Percentiles rank a stretch among this genome's conserved stretches.
phyloP scores from a whole-genome alignment of 2,797 vertebrate genomes.

The Octomys mimax region DNA sequence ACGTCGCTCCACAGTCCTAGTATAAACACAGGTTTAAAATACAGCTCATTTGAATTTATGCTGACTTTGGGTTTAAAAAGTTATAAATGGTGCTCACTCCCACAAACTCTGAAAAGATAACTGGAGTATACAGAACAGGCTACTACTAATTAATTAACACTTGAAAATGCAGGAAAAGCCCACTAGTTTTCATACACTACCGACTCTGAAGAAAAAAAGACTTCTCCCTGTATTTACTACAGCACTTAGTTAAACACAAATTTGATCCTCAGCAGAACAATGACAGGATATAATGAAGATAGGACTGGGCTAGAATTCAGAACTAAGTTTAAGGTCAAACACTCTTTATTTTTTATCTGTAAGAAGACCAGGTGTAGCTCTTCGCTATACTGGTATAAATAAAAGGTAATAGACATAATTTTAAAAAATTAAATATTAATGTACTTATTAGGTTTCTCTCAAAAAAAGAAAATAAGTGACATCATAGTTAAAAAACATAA shows the following conservation, averaged over 20 bases:
- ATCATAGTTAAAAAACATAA: background rate
- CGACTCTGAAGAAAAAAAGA: slow-evolving; percentile 1
- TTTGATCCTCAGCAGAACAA: background rate
- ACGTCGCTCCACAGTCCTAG: background rate
- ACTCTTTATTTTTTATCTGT: background rate
- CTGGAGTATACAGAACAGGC: background rate
- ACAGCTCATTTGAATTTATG: slow-evolving; percentile 61
- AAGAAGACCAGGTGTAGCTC: background rate
- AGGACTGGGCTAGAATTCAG: background rate
- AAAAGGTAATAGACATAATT: slow-evolving; percentile 38
- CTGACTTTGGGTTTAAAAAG: slow-evolving; percentile 48
- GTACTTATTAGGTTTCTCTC: background rate
- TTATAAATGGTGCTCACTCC: slow-evolving; percentile 23
- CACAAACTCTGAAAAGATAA: slow-evolving; percentile 49
- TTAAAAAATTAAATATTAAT: slow-evolving; percentile 54
- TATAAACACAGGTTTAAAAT: slow-evolving; percentile 59
- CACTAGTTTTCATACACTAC: background rate
- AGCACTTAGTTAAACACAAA: slow-evolving; percentile 26
- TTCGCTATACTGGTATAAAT: background rate
- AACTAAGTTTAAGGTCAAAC: background rate
- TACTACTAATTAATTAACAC: slow-evolving; percentile 48
- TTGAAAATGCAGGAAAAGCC: slow-evolving; percentile 24
- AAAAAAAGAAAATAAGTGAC: slow-evolving; percentile 49
- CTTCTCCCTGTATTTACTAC: background rate
- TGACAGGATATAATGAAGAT: background rate